Conservation (phyloP, 2,888 invertebrate species). For the Leptura quadrifasciata region DNA sequence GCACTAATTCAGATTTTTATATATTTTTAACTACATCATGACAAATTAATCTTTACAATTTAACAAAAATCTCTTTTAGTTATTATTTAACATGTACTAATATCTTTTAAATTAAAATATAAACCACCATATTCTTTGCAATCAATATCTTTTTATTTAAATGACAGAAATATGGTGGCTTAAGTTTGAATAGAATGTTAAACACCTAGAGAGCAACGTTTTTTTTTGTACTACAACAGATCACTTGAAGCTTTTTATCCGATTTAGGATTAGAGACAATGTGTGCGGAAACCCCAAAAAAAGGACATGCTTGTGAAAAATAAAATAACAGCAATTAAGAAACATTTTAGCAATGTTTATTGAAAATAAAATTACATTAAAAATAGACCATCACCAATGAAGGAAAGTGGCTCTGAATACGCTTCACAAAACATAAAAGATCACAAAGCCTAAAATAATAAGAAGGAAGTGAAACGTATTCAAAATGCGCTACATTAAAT, state of each 20-base stretch:
- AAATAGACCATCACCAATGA: constrained; percentile 70
- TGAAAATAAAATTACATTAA: constrained; percentile 71
- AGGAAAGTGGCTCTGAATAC: constrained; percentile 51
- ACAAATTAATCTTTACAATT: not conserved
- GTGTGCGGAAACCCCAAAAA: constrained; percentile 59
- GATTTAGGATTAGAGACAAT: constrained; percentile 42
- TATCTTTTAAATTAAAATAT: not conserved
- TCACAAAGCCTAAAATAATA: constrained; percentile 45
- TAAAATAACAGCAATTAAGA: constrained; percentile 70
- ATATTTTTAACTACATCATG: not conserved
- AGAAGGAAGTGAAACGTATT: constrained; percentile 60
- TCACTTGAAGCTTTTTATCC: constrained; percentile 34
- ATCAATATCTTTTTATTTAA: not conserved
- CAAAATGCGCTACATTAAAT: constrained; percentile 64
- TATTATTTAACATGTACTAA: not conserved
- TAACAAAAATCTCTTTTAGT: not conserved
- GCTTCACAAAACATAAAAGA: constrained; percentile 49
- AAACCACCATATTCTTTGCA: not conserved
- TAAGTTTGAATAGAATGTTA: constrained; percentile 7
- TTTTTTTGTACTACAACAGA: constrained; percentile 21
- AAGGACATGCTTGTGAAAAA: constrained; percentile 70
- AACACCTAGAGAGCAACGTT: not conserved
- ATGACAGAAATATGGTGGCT: not conserved
- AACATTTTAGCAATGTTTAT: constrained; percentile 73
- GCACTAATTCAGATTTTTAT: too few relatives aligned